Evolutionary conservation across 2,888 invertebrate genomes (phyloP), one percentile per base, ranked within the genome.

Genomic region (Seira musarum): DNA sequence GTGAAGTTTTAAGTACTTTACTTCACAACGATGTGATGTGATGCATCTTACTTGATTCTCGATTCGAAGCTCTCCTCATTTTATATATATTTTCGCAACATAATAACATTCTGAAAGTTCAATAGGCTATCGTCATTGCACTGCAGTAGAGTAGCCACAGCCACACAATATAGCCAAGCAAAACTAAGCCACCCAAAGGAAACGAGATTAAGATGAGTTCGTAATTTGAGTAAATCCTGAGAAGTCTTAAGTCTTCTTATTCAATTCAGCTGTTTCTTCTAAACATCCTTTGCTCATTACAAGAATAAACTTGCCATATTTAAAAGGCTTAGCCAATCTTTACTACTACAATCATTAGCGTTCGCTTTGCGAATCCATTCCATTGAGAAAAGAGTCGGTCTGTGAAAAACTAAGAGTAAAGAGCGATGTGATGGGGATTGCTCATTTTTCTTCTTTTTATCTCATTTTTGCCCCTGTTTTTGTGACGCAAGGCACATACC

Each of bases 181-280:
- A 53, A 64, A 49, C 21, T n/a, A 57, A 70, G 60, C 77, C 77
- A 71, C 77, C 77, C 77, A 77, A 77, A 70, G 70, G 70, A 60
- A 30, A 30, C 13, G 46, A 63, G 57, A 57, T 60, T 49, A 61
- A 30, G 30, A 5, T 30, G 30, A 30, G 30, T 30, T 30, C 8
- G 30, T 30, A 30, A 30, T 30, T 30, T 30, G 8, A 30, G 30
- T 30, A 30, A 30, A 30, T 30, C 30, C 8, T 30, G 30, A 30
- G 30, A 30, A 8, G 30, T 30, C 8, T 30, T 5, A 30, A 30
- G 30, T 30, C 30, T 30, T 30, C 3, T 8, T 30, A 30, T 8
- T 5, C 3, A 30, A 5, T 53, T 53, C 53, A 53, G 53, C 53
- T 53, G 53, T 53, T 53, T 53, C 30, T 53, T 53, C 53, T 3